These are phyloP conservation scores for Sisor rabdophorus DNA, from an alignment of 2,113 vertebrate genomes.

Conservation along the genomic window DNA sequence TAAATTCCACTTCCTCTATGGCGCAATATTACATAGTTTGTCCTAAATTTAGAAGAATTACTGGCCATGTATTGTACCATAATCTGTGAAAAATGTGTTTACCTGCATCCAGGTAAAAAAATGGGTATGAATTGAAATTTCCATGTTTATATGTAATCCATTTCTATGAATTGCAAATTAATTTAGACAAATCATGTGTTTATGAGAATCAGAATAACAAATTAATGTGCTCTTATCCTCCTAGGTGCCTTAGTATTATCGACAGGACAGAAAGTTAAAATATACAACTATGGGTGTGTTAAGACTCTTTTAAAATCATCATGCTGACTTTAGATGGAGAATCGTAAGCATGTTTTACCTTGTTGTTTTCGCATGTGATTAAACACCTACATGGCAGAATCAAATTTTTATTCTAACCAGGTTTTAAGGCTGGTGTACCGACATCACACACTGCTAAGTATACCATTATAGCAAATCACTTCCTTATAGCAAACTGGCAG, in stretches of 20 bases:
- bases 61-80: slow-evolving; percentile 52
- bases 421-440: slow-evolving; percentile 1
- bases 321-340: background rate
- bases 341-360: background rate
- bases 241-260: slow-evolving; percentile 33
- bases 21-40: background rate
- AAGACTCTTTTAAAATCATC: background rate
- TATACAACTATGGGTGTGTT: slow-evolving; percentile 28
- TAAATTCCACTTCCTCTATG: slow-evolving; percentile 36
- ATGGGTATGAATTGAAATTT: slow-evolving; percentile 58
- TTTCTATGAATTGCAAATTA: slow-evolving; percentile 59
- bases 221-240: slow-evolving; percentile 10
- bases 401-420: slow-evolving; percentile 19
- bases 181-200: slow-evolving; percentile 6
- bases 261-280: slow-evolving; percentile 22
- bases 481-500: slow-evolving; percentile 41
- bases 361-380: background rate
- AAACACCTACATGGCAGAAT: slow-evolving; percentile 16
- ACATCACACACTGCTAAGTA: slow-evolving; percentile 20
- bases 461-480: slow-evolving; percentile 38
- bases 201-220: slow-evolving; percentile 1
- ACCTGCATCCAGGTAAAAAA: slow-evolving; percentile 51
- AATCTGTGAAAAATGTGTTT: slow-evolving; percentile 40
- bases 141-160: slow-evolving; percentile 42
- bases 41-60: slow-evolving; percentile 45